Conservation (phyloP, 2,113 vertebrate genomes). For the Alosa alosa region DNA sequence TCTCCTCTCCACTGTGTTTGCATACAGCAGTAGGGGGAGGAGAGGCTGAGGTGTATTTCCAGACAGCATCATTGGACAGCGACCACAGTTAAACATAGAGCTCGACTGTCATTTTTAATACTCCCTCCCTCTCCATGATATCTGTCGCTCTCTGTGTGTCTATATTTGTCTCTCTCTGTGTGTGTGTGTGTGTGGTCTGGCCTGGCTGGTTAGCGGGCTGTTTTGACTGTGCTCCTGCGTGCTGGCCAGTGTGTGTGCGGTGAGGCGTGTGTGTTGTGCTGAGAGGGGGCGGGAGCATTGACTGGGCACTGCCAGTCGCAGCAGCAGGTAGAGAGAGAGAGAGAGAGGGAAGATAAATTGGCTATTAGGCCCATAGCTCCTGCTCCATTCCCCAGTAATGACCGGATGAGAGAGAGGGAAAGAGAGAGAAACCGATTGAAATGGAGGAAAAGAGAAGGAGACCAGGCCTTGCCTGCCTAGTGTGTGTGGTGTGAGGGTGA, state of each 20-base stretch:
- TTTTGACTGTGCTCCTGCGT: background rate
- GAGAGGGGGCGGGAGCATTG: background rate
- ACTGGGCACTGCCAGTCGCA: background rate
- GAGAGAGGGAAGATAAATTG: background rate
- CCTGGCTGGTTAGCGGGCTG: conserved; percentile 2
- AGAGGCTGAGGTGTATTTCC: background rate
- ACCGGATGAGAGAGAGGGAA: background rate
- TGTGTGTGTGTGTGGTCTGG: background rate
- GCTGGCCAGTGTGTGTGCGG: background rate
- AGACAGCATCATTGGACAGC: too few species aligned
- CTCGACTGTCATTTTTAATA: background rate
- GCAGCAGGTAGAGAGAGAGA: background rate
- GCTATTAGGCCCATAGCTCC: background rate
- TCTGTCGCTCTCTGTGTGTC: background rate
- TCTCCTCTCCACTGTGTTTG: background rate
- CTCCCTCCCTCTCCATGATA: background rate
- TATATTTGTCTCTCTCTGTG: background rate
- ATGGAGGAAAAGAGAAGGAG: background rate
- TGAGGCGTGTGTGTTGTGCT: background rate
- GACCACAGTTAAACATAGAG: too few species aligned
- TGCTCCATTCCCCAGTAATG: background rate
- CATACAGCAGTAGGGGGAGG: background rate
- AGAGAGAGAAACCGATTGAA: background rate
- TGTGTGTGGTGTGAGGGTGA: background rate
- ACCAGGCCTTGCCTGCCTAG: background rate